These are phyloP conservation scores for Cantharis rufa DNA, from an alignment of 2,888 invertebrate genomes.

Conservation along the genomic window DNA sequence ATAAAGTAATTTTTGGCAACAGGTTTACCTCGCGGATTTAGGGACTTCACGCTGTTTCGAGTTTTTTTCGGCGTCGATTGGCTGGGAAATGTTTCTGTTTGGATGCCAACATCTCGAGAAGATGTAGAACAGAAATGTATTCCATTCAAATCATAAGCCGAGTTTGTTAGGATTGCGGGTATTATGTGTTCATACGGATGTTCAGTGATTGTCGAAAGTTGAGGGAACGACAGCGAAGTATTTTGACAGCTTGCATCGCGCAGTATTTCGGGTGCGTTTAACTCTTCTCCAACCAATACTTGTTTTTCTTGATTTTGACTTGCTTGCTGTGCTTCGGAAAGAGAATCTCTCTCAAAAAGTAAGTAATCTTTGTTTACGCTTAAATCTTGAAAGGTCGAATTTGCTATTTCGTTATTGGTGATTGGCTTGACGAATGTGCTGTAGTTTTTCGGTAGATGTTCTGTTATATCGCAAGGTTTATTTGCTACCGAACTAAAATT, in stretches of 20 bases:
- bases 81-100: neutral
- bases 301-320: neutral
- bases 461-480: neutral
- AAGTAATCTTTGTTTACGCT: neutral
- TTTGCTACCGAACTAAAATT: neutral
- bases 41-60: neutral
- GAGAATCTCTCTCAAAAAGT: neutral
- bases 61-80: neutral
- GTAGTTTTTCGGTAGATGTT: conserved; percentile 9
- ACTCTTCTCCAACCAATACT: neutral
- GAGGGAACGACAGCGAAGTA: neutral
- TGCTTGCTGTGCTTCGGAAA: neutral
- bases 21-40: neutral
- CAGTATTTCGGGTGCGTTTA: neutral
- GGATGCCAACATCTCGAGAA: neutral
- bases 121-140: neutral
- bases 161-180: neutral
- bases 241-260: neutral
- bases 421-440: conserved; percentile 26
- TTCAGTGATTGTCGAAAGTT: neutral
- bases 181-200: neutral
- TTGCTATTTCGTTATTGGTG: conserved; percentile 27
- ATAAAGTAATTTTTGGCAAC: neutral
- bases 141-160: neutral
- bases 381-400: conserved; percentile 26